Conservation (phyloP, 2,797 vertebrate species). For the Gymnodraco acuticeps region DNA sequence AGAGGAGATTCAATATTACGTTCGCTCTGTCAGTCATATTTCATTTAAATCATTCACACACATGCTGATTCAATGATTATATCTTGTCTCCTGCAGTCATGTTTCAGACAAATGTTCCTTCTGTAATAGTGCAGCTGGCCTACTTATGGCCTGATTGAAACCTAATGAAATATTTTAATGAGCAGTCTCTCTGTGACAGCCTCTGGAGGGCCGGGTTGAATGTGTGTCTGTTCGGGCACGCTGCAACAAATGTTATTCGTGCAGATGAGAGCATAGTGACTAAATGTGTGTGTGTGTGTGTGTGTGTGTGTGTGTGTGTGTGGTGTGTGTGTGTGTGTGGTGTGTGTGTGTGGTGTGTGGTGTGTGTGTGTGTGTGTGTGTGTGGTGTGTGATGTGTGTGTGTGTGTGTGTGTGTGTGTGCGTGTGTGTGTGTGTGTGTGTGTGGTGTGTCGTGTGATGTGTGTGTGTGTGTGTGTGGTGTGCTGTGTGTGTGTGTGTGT, state of each 20-base stretch:
- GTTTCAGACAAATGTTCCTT: conserved; percentile 66
- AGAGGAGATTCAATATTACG: conserved; percentile 55
- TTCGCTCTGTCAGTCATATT: conserved; percentile 50
- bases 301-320: neutral
- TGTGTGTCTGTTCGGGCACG: neutral
- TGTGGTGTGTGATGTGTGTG: conserved; percentile 1
- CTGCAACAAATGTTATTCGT: conserved; percentile 20
- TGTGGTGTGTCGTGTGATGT: conserved; percentile 1
- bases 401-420: conserved; percentile 1
- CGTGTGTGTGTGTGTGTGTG: neutral
- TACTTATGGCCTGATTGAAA: conserved; percentile 74
- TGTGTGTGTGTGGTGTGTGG: neutral
- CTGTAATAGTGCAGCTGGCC: conserved; percentile 59
- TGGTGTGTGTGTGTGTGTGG: conserved; percentile 1
- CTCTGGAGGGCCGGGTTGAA: conserved; percentile 57
- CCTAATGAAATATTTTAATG: conserved; percentile 80
- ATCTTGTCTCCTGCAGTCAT: conserved; percentile 74
- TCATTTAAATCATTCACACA: conserved; percentile 44
- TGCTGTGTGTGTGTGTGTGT: conserved; percentile 6
- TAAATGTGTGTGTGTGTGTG: neutral
- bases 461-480: neutral
- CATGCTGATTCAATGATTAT: conserved; percentile 67
- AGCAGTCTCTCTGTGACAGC: conserved; percentile 61
- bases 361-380: neutral
- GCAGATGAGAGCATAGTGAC: conserved; percentile 15